Conservation (phyloP, 2,888 invertebrate genomes). For the Drosophila mayaguana region DNA sequence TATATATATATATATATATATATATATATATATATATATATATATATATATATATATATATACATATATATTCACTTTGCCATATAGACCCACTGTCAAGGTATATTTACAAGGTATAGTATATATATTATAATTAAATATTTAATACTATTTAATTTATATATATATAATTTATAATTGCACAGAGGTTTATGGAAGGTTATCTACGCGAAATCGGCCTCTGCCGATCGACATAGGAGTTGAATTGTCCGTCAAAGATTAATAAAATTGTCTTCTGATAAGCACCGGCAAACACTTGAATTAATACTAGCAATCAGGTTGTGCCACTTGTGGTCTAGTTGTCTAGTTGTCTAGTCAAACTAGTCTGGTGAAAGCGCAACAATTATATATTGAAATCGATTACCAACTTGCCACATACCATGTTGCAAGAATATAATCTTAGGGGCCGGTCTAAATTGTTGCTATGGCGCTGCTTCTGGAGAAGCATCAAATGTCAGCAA, state of each 20-base stretch:
- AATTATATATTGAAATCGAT: constrained; percentile 22
- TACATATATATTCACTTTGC: too few species aligned
- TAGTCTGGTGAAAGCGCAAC: constrained; percentile 38
- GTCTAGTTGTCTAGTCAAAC: constrained; percentile 34
- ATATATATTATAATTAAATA: constrained; percentile 11
- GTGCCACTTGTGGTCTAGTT: constrained; percentile 12
- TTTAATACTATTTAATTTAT: constrained; percentile 28
- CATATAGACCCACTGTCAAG: neutral
- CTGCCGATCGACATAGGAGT: neutral
- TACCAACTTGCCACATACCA: constrained; percentile 33
- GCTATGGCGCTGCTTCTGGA: neutral
- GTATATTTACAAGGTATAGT: constrained; percentile 9
- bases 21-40: neutral
- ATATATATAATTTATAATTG: constrained; percentile 37
- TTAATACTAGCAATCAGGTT: constrained; percentile 26
- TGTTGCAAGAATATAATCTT: constrained; percentile 41
- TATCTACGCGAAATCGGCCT: constrained; percentile 21
- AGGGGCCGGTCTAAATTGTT: constrained; percentile 22
- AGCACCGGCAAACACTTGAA: constrained; percentile 5
- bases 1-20: neutral
- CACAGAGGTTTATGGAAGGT: constrained; percentile 26
- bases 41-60: neutral
- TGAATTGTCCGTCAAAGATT: constrained; percentile 19
- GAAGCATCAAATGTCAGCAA: constrained; percentile 12
- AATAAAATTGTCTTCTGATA: constrained; percentile 27